A percentile compares a stretch with the other conserved stretches of the same genome.
phyloP scores from a whole-genome alignment of 2,888 invertebrate species.

The Diaphora mendica region DNA sequence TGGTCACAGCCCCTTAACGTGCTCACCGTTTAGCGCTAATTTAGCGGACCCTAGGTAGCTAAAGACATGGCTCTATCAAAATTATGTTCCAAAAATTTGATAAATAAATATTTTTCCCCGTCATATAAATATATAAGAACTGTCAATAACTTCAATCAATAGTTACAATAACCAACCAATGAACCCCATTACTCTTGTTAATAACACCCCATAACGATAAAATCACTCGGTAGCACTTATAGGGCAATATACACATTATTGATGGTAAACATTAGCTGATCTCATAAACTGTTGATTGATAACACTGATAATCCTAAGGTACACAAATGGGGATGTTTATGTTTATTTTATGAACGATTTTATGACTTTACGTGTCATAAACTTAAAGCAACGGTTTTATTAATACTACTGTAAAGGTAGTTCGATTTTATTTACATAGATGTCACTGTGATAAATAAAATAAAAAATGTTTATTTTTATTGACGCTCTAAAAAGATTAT shows the following conservation, averaged over 20 bases:
- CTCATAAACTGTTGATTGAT: slow-evolving; percentile 20
- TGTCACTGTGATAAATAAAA: not conserved
- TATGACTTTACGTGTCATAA: slow-evolving; percentile 5
- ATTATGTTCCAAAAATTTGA: too few relatives aligned
- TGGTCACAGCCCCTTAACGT: too few relatives aligned
- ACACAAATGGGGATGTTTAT: slow-evolving; percentile 9
- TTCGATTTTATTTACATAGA: not conserved
- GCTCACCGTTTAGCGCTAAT: too few relatives aligned
- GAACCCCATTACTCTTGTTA: slow-evolving; percentile 8
- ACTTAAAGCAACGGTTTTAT: not conserved
- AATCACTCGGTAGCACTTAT: slow-evolving; percentile 9
- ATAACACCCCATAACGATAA: slow-evolving; percentile 14
- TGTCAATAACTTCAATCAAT: too few relatives aligned
- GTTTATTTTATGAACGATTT: slow-evolving; percentile 3
- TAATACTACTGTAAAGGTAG: not conserved
- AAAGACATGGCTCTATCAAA: too few relatives aligned
- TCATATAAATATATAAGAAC: not conserved
- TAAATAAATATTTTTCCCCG: too few relatives aligned
- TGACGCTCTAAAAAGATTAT: too few relatives aligned
- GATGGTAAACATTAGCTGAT: slow-evolving; percentile 14
- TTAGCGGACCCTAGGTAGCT: too few relatives aligned
- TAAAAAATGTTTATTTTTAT: too few relatives aligned
- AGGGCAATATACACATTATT: slow-evolving; percentile 11
- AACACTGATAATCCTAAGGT: slow-evolving; percentile 8
- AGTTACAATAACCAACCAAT: not conserved